Percentiles rank a stretch among this genome's conserved stretches.
Conservation (phyloP, 1,140 invertebrate genomes). For the Bombus haemorrhoidalis region DNA sequence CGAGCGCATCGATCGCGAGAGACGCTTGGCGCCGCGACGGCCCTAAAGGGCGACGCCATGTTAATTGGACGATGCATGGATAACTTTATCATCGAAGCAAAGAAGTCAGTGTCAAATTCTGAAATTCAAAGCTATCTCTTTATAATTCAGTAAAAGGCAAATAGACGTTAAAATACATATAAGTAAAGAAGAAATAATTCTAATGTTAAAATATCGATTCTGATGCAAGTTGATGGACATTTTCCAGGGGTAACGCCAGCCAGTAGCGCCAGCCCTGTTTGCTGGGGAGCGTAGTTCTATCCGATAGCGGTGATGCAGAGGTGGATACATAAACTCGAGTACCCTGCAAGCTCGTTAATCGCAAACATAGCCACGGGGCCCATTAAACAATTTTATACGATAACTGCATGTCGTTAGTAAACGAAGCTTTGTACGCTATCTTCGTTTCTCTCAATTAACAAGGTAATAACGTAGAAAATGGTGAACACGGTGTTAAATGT, state of each 20-base stretch:
- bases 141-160: background rate
- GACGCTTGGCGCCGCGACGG: background rate
- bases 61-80: background rate
- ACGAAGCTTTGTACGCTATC: background rate
- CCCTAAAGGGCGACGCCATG: slow-evolving; percentile 2
- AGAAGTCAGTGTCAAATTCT: background rate
- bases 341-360: background rate
- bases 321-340: background rate
- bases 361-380: too few species aligned
- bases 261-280: background rate
- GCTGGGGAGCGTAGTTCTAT: background rate
- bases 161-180: background rate
- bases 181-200: background rate
- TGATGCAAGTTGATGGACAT: background rate
- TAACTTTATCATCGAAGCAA: background rate
- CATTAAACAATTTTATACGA: background rate
- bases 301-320: background rate
- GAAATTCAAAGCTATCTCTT: background rate
- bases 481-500: too few species aligned
- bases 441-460: background rate
- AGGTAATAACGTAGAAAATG: background rate
- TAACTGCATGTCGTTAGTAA: background rate
- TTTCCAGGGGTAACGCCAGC: background rate
- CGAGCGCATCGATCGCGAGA: slow-evolving; percentile 29
- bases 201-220: background rate